These are phyloP conservation scores for Sphaerophoria rueppellii DNA, from an alignment of 2,888 invertebrate species.

Conservation along the genomic window DNA sequence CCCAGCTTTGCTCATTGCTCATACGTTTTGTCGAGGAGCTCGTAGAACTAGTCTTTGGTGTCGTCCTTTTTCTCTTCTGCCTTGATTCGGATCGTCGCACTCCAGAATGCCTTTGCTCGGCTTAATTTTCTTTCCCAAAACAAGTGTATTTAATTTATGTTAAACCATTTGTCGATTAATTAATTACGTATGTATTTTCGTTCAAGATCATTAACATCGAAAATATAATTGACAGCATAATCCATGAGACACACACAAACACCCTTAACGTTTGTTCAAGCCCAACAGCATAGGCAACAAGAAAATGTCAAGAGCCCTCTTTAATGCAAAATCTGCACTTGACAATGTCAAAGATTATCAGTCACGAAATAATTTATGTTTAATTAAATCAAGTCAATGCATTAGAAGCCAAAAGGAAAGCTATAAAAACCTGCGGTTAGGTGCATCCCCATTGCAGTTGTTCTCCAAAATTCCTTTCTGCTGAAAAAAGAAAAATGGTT, in stretches of 20 bases:
- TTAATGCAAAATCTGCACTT: slow-evolving; percentile 59
- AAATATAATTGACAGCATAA: not conserved
- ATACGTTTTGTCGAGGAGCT: too few species aligned
- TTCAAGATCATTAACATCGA: too few species aligned
- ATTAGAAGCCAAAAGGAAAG: not conserved
- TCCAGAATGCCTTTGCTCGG: too few species aligned
- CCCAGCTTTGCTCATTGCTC: too few species aligned
- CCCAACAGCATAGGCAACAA: not conserved
- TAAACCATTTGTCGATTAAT: too few species aligned
- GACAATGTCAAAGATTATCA: slow-evolving; percentile 49
- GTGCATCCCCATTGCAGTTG: slow-evolving; percentile 33
- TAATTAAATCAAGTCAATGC: slow-evolving; percentile 51
- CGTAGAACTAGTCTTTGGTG: too few species aligned
- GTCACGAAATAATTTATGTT: slow-evolving; percentile 53
- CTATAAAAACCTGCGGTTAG: slow-evolving; percentile 47
- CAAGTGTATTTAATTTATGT: not conserved
- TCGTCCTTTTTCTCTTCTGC: too few species aligned
- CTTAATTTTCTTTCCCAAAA: too few species aligned
- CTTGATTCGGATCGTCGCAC: too few species aligned
- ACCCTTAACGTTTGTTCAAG: not conserved
- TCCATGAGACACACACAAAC: not conserved
- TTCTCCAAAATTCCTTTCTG: slow-evolving; percentile 5
- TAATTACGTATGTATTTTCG: too few species aligned
- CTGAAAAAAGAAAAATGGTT: slow-evolving; percentile 46
- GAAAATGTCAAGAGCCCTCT: slow-evolving; percentile 23